Conservation (phyloP, 2,113 vertebrate species). For the Calyptomena viridis region DNA sequence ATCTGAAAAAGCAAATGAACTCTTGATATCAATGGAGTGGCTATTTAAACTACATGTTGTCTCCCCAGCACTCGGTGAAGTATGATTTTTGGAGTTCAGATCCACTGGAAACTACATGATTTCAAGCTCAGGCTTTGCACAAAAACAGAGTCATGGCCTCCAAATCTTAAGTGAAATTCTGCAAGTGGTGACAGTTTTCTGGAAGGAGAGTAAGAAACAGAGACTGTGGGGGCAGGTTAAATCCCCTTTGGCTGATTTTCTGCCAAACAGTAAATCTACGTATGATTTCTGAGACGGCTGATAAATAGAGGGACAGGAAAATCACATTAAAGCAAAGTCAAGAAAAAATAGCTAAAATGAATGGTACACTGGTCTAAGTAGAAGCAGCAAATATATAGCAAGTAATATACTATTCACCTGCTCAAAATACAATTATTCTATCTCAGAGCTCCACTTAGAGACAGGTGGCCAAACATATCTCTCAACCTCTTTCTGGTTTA, state of each 20-base stretch:
- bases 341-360: background rate
- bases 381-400: too few species aligned
- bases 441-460: conserved; percentile 75
- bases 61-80: background rate
- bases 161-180: background rate
- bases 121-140: background rate
- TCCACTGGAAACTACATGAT: background rate
- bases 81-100: background rate
- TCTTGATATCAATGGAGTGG: accelerated
- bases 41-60: background rate
- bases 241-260: background rate
- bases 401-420: conserved; percentile 76
- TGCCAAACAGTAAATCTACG: background rate
- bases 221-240: background rate
- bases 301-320: background rate
- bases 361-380: background rate
- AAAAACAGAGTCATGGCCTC: background rate
- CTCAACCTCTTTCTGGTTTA: conserved; percentile 71
- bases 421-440: conserved; percentile 81
- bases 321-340: background rate
- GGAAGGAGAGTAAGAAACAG: background rate
- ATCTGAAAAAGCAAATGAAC: background rate
- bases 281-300: background rate
- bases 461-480: conserved; percentile 71
- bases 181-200: background rate